Evolutionary conservation across 2,888 invertebrate genomes (phyloP).

Genomic region (Chydorus sphaericus): DNA sequence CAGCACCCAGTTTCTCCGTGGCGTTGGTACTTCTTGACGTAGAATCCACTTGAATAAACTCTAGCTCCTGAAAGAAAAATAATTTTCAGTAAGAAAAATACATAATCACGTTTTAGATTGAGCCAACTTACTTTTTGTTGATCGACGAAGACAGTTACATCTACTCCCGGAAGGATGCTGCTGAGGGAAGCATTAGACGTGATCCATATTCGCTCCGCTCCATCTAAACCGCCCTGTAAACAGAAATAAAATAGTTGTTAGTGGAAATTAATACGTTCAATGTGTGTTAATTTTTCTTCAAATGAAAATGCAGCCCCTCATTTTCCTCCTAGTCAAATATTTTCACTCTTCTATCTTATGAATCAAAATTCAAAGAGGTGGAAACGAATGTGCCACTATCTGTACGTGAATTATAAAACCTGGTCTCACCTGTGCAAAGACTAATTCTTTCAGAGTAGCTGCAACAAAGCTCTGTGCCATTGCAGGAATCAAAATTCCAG

Average conservation of each 20-base stretch:
- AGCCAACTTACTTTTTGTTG: constrained; percentile 23
- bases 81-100: neutral
- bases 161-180: constrained; percentile 35
- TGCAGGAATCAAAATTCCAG: constrained; percentile 16
- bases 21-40: too few relatives aligned
- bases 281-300: too few relatives aligned
- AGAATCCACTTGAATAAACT: too few relatives aligned
- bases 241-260: too few relatives aligned
- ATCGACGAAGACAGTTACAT: constrained; percentile 36
- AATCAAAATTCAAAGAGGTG: neutral
- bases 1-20: too few relatives aligned
- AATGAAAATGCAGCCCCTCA: too few relatives aligned
- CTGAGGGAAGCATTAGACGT: constrained; percentile 18
- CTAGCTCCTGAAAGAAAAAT: neutral
- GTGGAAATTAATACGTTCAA: too few relatives aligned
- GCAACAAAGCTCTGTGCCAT: constrained; percentile 34
- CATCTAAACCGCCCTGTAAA: constrained; percentile 43
- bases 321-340: too few relatives aligned
- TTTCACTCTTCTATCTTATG: constrained; percentile 1
- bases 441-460: constrained; percentile 41
- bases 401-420: too few relatives aligned
- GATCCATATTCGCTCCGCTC: constrained; percentile 31
- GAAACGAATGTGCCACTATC: too few relatives aligned
- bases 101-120: too few relatives aligned
- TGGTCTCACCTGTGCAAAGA: constrained; percentile 40